Percentiles rank a stretch among this genome's conserved stretches.
Conservation (phyloP, 2,888 invertebrate genomes). For the Ceraclea dissimilis region DNA sequence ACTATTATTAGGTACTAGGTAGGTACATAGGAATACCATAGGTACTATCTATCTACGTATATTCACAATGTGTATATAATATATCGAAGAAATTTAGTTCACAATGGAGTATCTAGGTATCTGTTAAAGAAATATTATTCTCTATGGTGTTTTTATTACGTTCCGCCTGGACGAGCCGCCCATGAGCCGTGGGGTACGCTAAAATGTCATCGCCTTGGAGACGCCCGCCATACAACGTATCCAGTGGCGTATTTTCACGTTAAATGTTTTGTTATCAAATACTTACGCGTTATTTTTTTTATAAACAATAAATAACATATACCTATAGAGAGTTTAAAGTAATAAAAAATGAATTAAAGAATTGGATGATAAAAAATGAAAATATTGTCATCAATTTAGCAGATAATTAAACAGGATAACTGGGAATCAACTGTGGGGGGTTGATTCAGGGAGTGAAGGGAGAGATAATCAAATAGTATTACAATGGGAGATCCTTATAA, state of each 20-base stretch:
- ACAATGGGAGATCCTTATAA: background rate
- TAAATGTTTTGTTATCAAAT: background rate
- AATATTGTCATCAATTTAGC: background rate
- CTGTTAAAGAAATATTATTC: background rate
- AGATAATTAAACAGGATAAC: background rate
- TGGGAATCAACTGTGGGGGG: background rate
- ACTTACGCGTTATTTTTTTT: too few relatives aligned
- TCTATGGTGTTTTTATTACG: slow-evolving; percentile 20
- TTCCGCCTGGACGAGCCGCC: slow-evolving; percentile 20
- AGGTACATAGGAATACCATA: too few relatives aligned
- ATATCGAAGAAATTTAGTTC: background rate
- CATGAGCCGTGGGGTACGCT: slow-evolving; percentile 9
- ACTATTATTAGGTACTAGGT: too few relatives aligned
- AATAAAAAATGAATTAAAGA: background rate
- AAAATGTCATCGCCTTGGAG: slow-evolving; percentile 24
- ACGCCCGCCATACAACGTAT: slow-evolving; percentile 11
- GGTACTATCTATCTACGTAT: too few relatives aligned
- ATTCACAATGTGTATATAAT: too few relatives aligned
- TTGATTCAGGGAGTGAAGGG: background rate
- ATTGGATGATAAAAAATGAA: background rate
- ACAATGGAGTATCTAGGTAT: background rate
- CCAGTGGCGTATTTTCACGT: slow-evolving; percentile 4
- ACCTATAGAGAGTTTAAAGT: too few relatives aligned
- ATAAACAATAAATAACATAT: background rate
- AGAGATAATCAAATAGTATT: background rate